Evolutionary conservation across 2,797 vertebrate species (phyloP), one percentile per base, ranked within the genome.

Genomic region (Picus viridis): DNA sequence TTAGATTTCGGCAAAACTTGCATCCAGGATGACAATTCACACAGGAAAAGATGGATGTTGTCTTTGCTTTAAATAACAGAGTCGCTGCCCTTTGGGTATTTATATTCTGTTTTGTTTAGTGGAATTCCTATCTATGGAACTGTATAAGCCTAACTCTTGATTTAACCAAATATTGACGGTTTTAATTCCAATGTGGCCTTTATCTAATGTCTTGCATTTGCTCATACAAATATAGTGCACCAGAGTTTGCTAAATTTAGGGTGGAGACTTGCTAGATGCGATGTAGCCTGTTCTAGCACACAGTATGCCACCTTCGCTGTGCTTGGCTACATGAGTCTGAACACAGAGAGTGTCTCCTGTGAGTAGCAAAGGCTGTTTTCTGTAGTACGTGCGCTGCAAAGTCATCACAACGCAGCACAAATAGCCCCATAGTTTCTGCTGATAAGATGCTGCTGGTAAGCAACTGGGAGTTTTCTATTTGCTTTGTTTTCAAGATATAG

Each of bases 291-390:
- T 26, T 47, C 15, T 64, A 16, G 18, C 86, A 45, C 72, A 1
- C 0, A 0, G 8, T 6, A 17, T n/a, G 67, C 49, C 49, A 23
- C 47, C 49, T 80, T 57, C 6, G 1, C 7, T 0, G 20, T 2
- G 76, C 49, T 39, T 47, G 4, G 39, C 7, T 32, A 29, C 7
- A 7, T n/a, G 86, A 23, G 5, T 13, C 58, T 24, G 63, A 79
- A 17, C 49, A 3, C 9, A 22, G 6, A 20, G 62, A 2, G 39
- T 10, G 71, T 14, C 71, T 78, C 71, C 16, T 4, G 61, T 29
- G 89, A 43, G 53, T 1, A 59, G 69, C 75, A 12, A 34, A 19
- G 67, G 7, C 78, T 57, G 56, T 10, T 77, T 27, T 4, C 19
- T 24, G 59, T 30, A 18, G 71, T 63, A 22, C 14, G 20, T 76